phyloP scores from a whole-genome alignment of 30 jellyfish, hydroid and myxozoan genomes.

The Cassiopea andromeda region DNA sequence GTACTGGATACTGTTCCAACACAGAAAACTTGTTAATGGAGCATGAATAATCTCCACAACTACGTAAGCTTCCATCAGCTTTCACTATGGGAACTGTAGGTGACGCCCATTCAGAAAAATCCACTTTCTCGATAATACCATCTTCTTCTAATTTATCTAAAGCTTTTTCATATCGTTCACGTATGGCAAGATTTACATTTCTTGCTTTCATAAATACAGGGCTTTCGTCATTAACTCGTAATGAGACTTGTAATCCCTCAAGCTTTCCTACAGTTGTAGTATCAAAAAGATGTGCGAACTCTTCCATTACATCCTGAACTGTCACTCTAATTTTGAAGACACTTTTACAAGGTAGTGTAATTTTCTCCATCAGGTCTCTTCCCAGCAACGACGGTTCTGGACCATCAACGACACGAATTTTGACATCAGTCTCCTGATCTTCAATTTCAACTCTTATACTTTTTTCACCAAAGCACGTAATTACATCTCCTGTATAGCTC shows the following conservation, averaged over 20 bases:
- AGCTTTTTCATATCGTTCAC: slow-evolving; percentile 24
- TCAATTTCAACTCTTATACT: slow-evolving; percentile 33
- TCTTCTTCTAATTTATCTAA: slow-evolving; percentile 25
- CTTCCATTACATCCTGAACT: slow-evolving; percentile 44
- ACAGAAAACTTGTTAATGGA: slow-evolving; percentile 25
- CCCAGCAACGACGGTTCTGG: slow-evolving; percentile 43
- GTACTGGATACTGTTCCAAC: slow-evolving; percentile 50
- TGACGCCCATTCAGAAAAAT: slow-evolving; percentile 50
- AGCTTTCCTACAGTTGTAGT: slow-evolving; percentile 49
- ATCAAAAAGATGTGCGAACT: slow-evolving; percentile 29
- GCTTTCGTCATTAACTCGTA: slow-evolving; percentile 45
- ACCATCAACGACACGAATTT: slow-evolving; percentile 39
- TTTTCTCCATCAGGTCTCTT: slow-evolving; percentile 47
- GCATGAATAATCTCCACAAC: slow-evolving; percentile 40
- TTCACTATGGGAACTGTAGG: slow-evolving; percentile 46
- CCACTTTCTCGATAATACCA: slow-evolving; percentile 30
- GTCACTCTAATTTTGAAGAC: slow-evolving; percentile 32
- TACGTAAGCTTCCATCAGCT: slow-evolving; percentile 34
- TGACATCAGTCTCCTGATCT: slow-evolving; percentile 49
- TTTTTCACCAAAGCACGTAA: slow-evolving; percentile 40
- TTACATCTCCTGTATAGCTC: slow-evolving; percentile 34
- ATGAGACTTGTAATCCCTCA: slow-evolving; percentile 48
- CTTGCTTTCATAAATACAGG: slow-evolving; percentile 49
- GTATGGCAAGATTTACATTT: slow-evolving; percentile 48
- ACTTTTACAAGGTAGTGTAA: slow-evolving; percentile 49